Conservation (phyloP, 2,113 vertebrate species). For the Crotophaga sulcirostris region DNA sequence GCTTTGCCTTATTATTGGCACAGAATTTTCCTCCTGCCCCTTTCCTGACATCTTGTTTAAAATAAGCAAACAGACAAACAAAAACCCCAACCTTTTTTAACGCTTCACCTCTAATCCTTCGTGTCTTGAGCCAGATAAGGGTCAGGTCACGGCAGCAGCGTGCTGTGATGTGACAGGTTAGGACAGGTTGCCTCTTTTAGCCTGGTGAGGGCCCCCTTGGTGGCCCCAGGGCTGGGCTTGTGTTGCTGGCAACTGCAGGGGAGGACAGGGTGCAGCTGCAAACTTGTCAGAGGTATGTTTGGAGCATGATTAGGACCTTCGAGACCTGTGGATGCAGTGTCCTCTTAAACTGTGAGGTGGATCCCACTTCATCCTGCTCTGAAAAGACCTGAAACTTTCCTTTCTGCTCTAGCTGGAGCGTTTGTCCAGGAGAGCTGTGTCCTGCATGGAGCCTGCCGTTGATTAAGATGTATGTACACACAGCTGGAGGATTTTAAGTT, state of each 20-base stretch:
- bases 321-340: not conserved
- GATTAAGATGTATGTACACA: not conserved
- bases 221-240: not conserved
- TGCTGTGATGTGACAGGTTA: not conserved
- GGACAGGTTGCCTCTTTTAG: not conserved
- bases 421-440: not conserved
- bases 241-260: not conserved
- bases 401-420: not conserved
- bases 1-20: not conserved
- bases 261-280: not conserved
- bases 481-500: not conserved
- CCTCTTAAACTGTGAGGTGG: not conserved
- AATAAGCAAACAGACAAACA: not conserved
- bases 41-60: not conserved
- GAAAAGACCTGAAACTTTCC: not conserved
- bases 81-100: not conserved
- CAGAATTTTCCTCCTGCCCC: not conserved
- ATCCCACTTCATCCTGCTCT: not conserved
- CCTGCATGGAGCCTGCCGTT: not conserved
- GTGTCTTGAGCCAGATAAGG: not conserved
- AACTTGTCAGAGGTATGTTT: not conserved
- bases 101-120: not conserved
- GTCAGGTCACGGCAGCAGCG: rapidly evolving
- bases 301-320: not conserved
- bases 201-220: no score